Conservation (phyloP, 2,888 invertebrate genomes). For the Aspidapion aeneum region DNA sequence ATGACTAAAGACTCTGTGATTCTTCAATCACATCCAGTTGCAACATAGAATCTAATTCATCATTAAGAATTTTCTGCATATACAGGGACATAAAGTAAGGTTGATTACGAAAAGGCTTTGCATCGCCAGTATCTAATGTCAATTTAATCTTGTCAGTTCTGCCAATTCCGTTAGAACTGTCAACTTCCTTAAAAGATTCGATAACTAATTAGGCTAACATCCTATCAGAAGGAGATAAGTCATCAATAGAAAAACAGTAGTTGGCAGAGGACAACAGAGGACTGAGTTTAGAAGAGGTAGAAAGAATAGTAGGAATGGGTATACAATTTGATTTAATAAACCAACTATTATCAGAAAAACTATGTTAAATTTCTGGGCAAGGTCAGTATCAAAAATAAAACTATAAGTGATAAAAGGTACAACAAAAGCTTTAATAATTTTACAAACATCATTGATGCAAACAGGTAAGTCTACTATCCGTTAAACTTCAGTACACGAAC, state of each 20-base stretch:
- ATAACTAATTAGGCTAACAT: neutral
- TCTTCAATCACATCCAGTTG: constrained; percentile 27
- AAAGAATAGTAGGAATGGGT: neutral
- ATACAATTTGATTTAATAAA: neutral
- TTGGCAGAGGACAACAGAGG: neutral
- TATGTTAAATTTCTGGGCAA: neutral
- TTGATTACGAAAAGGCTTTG: constrained; percentile 20
- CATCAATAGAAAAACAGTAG: neutral
- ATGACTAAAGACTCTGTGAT: constrained; percentile 29
- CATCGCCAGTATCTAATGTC: constrained; percentile 25
- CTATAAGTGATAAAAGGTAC: constrained; percentile 10
- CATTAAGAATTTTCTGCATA: constrained; percentile 16
- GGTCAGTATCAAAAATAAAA: constrained; percentile 12
- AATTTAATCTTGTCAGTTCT: constrained; percentile 20
- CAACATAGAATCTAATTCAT: constrained; percentile 30
- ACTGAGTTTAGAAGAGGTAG: neutral
- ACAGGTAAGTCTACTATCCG: constrained; percentile 8
- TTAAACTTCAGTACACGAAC: neutral
- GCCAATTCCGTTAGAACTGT: constrained; percentile 19
- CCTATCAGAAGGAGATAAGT: constrained; percentile 5
- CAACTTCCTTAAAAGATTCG: constrained; percentile 14
- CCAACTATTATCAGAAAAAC: neutral
- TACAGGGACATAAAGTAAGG: constrained; percentile 17
- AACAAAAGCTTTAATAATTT: constrained; percentile 4
- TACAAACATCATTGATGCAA: neutral